phyloP scores from a whole-genome alignment of 2,888 invertebrate genomes.

The Pollenia amentaria region DNA sequence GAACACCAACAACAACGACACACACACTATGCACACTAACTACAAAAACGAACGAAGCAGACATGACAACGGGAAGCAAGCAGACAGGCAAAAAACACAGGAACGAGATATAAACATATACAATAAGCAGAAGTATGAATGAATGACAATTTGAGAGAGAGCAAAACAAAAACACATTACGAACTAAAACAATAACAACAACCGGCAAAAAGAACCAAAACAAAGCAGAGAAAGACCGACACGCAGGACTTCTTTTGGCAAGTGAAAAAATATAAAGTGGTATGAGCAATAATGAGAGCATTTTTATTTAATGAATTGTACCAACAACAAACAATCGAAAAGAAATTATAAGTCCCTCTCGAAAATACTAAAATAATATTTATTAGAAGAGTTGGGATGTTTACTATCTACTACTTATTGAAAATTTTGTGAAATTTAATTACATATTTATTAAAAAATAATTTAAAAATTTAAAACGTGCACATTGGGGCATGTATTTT shows the following conservation, averaged over 20 bases:
- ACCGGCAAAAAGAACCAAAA: constrained; percentile 59
- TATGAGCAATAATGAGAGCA: constrained; percentile 40
- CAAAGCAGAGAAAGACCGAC: constrained; percentile 46
- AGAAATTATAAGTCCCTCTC: constrained; percentile 49
- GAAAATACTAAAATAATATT: constrained; percentile 66
- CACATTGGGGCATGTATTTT: too few relatives aligned
- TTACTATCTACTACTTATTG: not conserved
- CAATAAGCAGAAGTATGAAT: constrained; percentile 49
- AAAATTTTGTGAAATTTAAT: not conserved
- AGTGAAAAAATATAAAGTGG: constrained; percentile 45
- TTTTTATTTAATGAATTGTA: not conserved
- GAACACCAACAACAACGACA: constrained; percentile 30
- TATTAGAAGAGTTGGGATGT: constrained; percentile 21
- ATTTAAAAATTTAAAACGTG: too few relatives aligned
- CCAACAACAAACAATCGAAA: not conserved
- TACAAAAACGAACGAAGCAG: not conserved
- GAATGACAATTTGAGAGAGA: constrained; percentile 30
- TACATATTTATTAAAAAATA: too few relatives aligned
- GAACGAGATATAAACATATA: too few relatives aligned
- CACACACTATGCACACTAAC: constrained; percentile 10
- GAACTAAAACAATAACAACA: constrained; percentile 4
- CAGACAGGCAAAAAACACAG: constrained; percentile 51
- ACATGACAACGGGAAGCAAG: not conserved
- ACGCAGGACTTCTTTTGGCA: constrained; percentile 50
- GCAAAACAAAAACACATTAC: constrained; percentile 13